Percentiles rank a stretch among this genome's conserved stretches.
phyloP scores from a whole-genome alignment of 2,888 invertebrate genomes.

The Aphidius colemani region DNA sequence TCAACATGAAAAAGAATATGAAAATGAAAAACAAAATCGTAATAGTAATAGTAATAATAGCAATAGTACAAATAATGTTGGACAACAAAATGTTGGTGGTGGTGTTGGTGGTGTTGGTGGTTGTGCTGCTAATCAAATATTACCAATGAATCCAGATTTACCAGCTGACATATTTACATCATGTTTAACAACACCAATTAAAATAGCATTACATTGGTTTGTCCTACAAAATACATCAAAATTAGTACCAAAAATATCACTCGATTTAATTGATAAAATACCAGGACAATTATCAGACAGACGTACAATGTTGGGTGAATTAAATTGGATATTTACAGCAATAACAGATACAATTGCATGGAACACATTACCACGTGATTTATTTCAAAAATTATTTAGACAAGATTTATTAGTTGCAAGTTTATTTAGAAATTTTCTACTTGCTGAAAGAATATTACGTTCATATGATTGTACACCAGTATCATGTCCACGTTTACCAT shows the following conservation, averaged over 20 bases:
- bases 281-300: slow-evolving; percentile 94
- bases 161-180: slow-evolving; percentile 98
- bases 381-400: slow-evolving; percentile 95
- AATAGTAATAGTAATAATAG: too few relatives aligned
- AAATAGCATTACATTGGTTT: slow-evolving; percentile 94
- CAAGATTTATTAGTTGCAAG: slow-evolving; percentile 98
- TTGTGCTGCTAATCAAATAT: slow-evolving; percentile 87
- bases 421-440: slow-evolving; percentile 93
- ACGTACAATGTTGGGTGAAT: slow-evolving; percentile 95
- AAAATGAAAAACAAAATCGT: slow-evolving; percentile 56
- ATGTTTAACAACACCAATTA: slow-evolving; percentile 97
- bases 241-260: slow-evolving; percentile 79
- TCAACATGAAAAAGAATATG: slow-evolving; percentile 85
- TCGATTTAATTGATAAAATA: slow-evolving; percentile 91
- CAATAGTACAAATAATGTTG: slow-evolving; percentile 28
- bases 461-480: slow-evolving; percentile 98
- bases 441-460: slow-evolving; percentile 94
- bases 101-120: slow-evolving; percentile 36
- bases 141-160: slow-evolving; percentile 96
- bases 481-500: slow-evolving; percentile 87
- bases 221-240: slow-evolving; percentile 83
- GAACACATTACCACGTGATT: slow-evolving; percentile 92
- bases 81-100: slow-evolving; percentile 53
- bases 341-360: slow-evolving; percentile 99
- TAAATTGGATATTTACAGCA: slow-evolving; percentile 99